phyloP scores from a whole-genome alignment of 2,113 vertebrate species.

The Plecturocebus donacophilus region DNA sequence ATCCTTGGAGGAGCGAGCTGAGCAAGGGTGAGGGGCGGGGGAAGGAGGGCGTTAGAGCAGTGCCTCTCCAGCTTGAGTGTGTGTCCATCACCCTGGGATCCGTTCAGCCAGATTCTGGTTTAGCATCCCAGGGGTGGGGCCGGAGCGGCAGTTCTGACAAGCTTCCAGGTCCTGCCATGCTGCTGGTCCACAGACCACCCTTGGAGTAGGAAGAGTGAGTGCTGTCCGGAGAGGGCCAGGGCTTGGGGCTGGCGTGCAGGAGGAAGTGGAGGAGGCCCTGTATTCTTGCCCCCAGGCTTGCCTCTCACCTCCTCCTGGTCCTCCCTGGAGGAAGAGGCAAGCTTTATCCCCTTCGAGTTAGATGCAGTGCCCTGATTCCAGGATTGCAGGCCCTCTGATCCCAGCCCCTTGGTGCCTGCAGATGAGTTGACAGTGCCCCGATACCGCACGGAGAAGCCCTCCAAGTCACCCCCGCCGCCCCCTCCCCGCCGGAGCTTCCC shows the following conservation, averaged over 20 bases:
- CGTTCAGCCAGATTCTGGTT: background rate
- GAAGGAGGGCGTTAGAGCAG: background rate
- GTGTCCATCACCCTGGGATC: fast-evolving
- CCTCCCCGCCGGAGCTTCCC: constrained; percentile 97
- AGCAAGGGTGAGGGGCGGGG: background rate
- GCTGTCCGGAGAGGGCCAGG: too few species aligned
- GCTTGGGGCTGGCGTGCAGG: background rate
- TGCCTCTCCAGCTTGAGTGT: background rate
- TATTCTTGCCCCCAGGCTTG: background rate
- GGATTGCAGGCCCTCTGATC: background rate
- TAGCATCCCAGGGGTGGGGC: background rate
- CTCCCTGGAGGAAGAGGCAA: background rate
- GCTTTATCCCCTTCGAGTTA: background rate
- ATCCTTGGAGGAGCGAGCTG: background rate
- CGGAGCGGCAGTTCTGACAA: background rate
- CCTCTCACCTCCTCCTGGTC: background rate
- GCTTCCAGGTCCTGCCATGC: background rate
- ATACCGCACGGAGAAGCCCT: constrained; percentile 97
- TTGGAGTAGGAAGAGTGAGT: background rate
- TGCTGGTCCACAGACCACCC: background rate
- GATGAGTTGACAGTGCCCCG: constrained; percentile 95
- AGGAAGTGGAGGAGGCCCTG: background rate
- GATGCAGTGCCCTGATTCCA: background rate
- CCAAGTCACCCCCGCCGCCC: constrained; percentile 95
- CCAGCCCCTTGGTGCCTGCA: constrained; percentile 59